A percentile compares a stretch with the other conserved stretches of the same genome.
These are phyloP conservation scores for Gobio gobio DNA, from an alignment of 2,113 vertebrate species.

Conservation along the genomic window DNA sequence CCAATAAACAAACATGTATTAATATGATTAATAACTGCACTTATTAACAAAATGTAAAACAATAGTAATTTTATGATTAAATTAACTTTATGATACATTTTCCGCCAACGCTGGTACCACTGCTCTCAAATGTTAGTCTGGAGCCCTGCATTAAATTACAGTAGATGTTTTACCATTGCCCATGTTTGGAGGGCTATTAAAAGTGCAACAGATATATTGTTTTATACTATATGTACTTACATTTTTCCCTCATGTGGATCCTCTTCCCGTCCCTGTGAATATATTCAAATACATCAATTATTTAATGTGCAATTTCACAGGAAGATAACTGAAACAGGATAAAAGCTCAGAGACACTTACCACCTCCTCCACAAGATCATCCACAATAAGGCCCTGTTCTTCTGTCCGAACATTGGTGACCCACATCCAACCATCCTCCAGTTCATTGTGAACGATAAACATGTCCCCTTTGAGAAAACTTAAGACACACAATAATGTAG, in stretches of 20 bases:
- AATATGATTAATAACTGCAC: no score
- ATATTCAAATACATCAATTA: conserved; percentile 23
- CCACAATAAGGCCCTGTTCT: conserved; percentile 97
- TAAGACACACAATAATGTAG: conserved; percentile 14
- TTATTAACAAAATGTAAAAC: no score
- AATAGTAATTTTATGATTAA: no score
- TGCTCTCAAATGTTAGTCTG: no score
- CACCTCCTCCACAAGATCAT: conserved; percentile 96
- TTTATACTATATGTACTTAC: conserved; percentile 76
- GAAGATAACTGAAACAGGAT: neutral
- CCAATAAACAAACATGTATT: no score
- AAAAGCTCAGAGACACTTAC: conserved; percentile 77
- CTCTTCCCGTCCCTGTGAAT: conserved; percentile 90
- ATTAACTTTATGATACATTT: no score
- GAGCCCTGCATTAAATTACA: neutral
- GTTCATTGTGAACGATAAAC: conserved; percentile 99
- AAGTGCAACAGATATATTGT: neutral
- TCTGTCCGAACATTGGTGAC: conserved; percentile 96
- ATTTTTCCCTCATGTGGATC: conserved; percentile 99
- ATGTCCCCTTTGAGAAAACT: conserved; percentile 98
- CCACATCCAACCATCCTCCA: conserved; percentile 99
- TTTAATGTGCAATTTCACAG: conserved; percentile 30
- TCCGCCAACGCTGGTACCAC: no score
- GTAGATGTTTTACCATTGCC: neutral
- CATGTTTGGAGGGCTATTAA: neutral